These are phyloP conservation scores for Sebastes itinus DNA, from an alignment of 2,797 vertebrate genomes.

Conservation along the genomic window DNA sequence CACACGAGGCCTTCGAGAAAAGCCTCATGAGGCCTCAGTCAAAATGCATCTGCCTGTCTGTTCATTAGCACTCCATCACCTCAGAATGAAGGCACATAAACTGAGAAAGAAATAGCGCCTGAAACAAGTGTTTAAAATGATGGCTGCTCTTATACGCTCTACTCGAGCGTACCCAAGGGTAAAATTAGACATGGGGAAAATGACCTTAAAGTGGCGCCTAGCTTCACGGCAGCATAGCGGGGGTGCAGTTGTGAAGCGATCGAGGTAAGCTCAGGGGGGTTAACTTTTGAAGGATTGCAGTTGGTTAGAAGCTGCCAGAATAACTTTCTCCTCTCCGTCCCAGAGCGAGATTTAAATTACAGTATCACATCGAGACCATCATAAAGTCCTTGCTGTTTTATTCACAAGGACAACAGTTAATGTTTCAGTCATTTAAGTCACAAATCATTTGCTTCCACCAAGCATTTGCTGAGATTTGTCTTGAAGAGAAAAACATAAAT, in stretches of 20 bases:
- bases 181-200: conserved; percentile 85
- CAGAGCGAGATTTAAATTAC: conserved; percentile 59
- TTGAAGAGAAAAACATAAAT: conserved; percentile 30
- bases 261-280: conserved; percentile 66
- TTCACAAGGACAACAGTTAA: conserved; percentile 68
- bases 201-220: conserved; percentile 76
- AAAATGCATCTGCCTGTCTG: conserved; percentile 71
- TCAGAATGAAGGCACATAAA: conserved; percentile 78
- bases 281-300: conserved; percentile 71
- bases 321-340: conserved; percentile 60
- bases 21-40: conserved; percentile 52
- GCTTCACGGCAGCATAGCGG: conserved; percentile 66
- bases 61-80: conserved; percentile 80
- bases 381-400: conserved; percentile 65
- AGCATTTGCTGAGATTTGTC: conserved; percentile 16
- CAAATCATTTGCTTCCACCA: conserved; percentile 59
- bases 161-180: conserved; percentile 82
- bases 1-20: conserved; percentile 43
- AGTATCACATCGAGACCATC: conserved; percentile 55
- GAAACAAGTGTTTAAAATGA: conserved; percentile 86
- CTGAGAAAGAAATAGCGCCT: conserved; percentile 75
- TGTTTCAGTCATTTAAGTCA: conserved; percentile 65
- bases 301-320: conserved; percentile 63
- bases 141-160: conserved; percentile 76
- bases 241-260: conserved; percentile 65